Percentiles rank a stretch among this genome's conserved stretches.
phyloP scores from a whole-genome alignment of 2,888 invertebrate species.

The Tetramorium bicarinatum region DNA sequence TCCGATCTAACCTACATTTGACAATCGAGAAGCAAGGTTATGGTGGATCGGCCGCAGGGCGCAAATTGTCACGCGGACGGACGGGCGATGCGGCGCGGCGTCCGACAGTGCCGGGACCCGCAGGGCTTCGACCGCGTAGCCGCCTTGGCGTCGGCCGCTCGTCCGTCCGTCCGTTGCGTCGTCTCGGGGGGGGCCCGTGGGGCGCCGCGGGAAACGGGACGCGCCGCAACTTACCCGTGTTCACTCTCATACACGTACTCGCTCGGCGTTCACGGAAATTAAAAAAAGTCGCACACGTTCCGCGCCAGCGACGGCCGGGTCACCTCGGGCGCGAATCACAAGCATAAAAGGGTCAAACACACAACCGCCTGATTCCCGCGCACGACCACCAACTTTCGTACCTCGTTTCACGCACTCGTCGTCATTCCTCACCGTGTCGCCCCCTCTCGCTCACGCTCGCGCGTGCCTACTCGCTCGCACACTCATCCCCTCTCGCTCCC shows the following conservation, averaged over 20 bases:
- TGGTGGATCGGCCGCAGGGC: constrained; percentile 61
- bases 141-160: not conserved
- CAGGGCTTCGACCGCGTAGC: not conserved
- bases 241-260: constrained; percentile 76
- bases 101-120: no score
- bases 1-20: constrained; percentile 84
- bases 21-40: constrained; percentile 77
- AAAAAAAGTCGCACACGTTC: constrained; percentile 78
- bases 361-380: constrained; percentile 84
- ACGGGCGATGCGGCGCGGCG: not conserved
- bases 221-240: constrained; percentile 78
- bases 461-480: constrained; percentile 47
- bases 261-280: constrained; percentile 73
- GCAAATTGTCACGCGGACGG: constrained; percentile 5
- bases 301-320: constrained; percentile 74
- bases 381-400: constrained; percentile 82
- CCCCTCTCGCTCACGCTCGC: constrained; percentile 61
- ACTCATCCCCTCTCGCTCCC: constrained; percentile 35
- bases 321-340: constrained; percentile 77
- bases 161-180: constrained; percentile 71
- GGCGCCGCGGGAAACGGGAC: constrained; percentile 62
- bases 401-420: constrained; percentile 82
- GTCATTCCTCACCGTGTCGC: constrained; percentile 73
- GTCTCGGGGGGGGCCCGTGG: constrained; percentile 65
- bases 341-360: constrained; percentile 82